A percentile compares a stretch with the other conserved stretches of the same genome.
Evolutionary conservation across 2,888 invertebrate species (phyloP).

Genomic region (Ptychoptera albimana): DNA sequence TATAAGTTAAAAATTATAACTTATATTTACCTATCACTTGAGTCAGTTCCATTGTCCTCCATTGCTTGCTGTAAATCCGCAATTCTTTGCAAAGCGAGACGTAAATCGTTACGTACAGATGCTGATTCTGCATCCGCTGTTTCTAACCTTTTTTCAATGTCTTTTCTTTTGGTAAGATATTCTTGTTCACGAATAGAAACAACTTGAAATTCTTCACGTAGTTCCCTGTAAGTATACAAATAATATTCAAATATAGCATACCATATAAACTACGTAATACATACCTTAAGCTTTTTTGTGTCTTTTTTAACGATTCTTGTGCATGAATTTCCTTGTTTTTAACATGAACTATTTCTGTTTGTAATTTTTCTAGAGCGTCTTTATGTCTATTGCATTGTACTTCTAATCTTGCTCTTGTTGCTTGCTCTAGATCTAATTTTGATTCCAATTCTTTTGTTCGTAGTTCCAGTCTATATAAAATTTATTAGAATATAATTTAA

Average conservation of each 20-base stretch:
- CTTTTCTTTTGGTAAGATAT: constrained; percentile 50
- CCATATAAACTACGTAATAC: background rate
- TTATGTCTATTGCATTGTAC: constrained; percentile 52
- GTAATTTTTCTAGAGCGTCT: constrained; percentile 54
- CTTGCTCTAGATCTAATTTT: constrained; percentile 77
- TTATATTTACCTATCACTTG: constrained; percentile 25
- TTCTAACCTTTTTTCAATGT: constrained; percentile 58
- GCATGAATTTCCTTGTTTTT: constrained; percentile 57
- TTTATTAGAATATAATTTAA: background rate
- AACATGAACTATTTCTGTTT: constrained; percentile 52
- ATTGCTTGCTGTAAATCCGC: constrained; percentile 86
- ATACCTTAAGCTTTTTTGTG: constrained; percentile 47
- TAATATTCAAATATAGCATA: background rate
- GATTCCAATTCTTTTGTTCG: constrained; percentile 82
- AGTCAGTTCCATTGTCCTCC: constrained; percentile 61
- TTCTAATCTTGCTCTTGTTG: constrained; percentile 75
- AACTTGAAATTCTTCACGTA: constrained; percentile 62
- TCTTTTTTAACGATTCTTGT: constrained; percentile 61
- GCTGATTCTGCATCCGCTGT: constrained; percentile 53
- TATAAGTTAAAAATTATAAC: background rate
- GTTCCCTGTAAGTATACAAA: constrained; percentile 34
- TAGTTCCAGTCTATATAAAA: constrained; percentile 48
- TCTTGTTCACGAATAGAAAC: constrained; percentile 61
- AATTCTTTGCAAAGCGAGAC: constrained; percentile 76
- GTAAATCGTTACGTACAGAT: constrained; percentile 61